Evolutionary conservation across 2,113 vertebrate genomes (phyloP), one percentile per base, ranked within the genome.

Genomic region (Cariama cristata): DNA sequence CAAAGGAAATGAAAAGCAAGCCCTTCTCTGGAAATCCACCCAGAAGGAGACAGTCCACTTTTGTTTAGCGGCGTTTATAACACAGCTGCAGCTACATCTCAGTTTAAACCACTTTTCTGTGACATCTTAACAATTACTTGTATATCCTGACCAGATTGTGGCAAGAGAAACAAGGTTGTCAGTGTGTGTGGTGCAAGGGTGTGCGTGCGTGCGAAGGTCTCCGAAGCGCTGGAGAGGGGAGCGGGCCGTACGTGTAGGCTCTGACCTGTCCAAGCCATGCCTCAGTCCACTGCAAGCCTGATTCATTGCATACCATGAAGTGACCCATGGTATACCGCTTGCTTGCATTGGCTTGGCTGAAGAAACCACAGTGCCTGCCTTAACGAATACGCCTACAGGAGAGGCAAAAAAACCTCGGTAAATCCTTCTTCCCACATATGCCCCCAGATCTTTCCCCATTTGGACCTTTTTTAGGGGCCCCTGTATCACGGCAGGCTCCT

Each of bases 341-440:
- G 97, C 98, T 98, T 98, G 98, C 77, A 2, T 98, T 98, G 98
- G 97, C 98, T 86, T 95, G 89, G 30, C 83, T 75, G 23, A 79
- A 91, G 44, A 98, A 98, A 98, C 97, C 98, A 90, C 98, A 97
- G 38, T 88, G 94, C 96, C 85, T 96, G 90, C 97, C 92, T 85
- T 62, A n/a, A 96, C 94, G 93, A 44, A 75, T 15, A 69, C 14
- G 40, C 94, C 96, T 66, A 90, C 75, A 32, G 62, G 95, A 91
- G 88, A 85, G 90, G 89, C 35, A 9, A 66, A 88, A 93, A 95
- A 91, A 55, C 30, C 56, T 45, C 18, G 26, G 79, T 55, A 86
- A 95, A 97, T 53, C 58, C 49, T 83, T 58, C 45, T 83, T 63
- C 32, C 81, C 81, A 66, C 28, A n/a, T 24, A 55, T 33, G 30